Evolutionary conservation across 2,888 invertebrate genomes (phyloP), one percentile per base, ranked within the genome.

Genomic region (Agonopterix subpropinquella): DNA sequence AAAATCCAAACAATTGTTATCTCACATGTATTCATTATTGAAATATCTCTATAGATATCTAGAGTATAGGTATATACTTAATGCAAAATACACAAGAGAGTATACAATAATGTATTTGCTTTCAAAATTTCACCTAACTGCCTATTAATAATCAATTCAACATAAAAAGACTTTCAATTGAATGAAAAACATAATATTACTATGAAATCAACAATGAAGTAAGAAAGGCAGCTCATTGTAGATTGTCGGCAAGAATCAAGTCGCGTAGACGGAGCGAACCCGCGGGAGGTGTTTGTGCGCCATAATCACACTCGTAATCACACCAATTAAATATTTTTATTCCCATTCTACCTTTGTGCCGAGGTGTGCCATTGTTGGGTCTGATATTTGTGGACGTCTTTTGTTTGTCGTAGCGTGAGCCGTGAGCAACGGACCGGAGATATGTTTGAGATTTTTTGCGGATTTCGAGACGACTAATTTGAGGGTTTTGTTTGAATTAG

Each of bases 281-380:
- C 66, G 58, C 84, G 73, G 84, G 86, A 77, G 84, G 81, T 82
- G 81, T 84, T 81, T 83, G 80, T 80, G 62, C 65, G 61, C 65
- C 64, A 59, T 75, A 81, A 82, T 84, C 77, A 77, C 70, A 61
- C 62, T 51, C 62, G 67, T 82, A 84, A 86, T 84, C 77, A 84
- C 77, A 73, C 81, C 84, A 86, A 86, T 86, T 86, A 84, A 78
- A 82, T 82, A 78, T 83, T 84, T 84, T 83, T 77, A 74, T 84
- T 81, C 77, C 77, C 77, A 79, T 79, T 82, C 70, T 66, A 52
- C 73, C 73, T 77, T 83, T 85, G 73, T 79, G 60, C 55, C 52
- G 58, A 60, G 62, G 70, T 67, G 68, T 70, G 66, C 62, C 65
- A 72, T 73, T 76, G 81, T 85, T 80, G 82, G 74, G 62, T 64